These are phyloP conservation scores for Oryzias celebensis DNA, from an alignment of 2,113 vertebrate genomes.

Conservation along the genomic window DNA sequence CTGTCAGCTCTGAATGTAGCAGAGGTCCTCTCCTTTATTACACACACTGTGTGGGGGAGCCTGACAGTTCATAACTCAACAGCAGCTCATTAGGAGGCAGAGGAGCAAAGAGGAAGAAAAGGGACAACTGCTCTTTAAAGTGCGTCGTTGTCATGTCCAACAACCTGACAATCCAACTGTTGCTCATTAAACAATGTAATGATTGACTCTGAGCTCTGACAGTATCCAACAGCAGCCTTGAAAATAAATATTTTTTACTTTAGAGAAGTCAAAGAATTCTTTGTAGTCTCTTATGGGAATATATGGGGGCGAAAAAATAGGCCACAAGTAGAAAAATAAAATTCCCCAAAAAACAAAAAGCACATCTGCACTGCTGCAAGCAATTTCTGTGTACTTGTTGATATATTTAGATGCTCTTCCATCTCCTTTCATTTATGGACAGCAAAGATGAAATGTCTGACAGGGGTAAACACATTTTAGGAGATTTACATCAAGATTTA, in stretches of 20 bases:
- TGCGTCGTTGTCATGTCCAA: neutral
- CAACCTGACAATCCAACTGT: slow-evolving; percentile 5
- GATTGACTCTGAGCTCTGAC: neutral
- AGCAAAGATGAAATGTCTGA: slow-evolving; percentile 34
- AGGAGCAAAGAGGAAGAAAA: slow-evolving; percentile 4
- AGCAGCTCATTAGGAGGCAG: slow-evolving; percentile 41
- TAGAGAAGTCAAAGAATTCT: too few species aligned
- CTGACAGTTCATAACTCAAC: slow-evolving; percentile 59
- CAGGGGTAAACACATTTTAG: slow-evolving; percentile 13
- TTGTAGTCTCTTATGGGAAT: neutral
- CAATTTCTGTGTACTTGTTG: slow-evolving; percentile 21
- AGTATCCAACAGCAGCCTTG: neutral
- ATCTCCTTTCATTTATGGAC: slow-evolving; percentile 46
- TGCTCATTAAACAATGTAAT: slow-evolving; percentile 15
- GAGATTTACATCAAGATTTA: slow-evolving; percentile 36
- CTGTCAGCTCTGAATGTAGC: slow-evolving; percentile 6
- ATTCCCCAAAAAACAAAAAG: slow-evolving; percentile 2
- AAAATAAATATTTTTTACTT: neutral
- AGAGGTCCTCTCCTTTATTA: slow-evolving; percentile 40
- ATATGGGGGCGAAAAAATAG: neutral
- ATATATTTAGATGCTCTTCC: slow-evolving; percentile 44
- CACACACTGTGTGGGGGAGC: slow-evolving; percentile 5
- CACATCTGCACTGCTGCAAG: slow-evolving; percentile 39
- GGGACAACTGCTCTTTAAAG: neutral
- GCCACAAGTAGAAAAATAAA: slow-evolving; percentile 1